Conservation (phyloP, 2,797 vertebrate species). For the Channa striata region DNA sequence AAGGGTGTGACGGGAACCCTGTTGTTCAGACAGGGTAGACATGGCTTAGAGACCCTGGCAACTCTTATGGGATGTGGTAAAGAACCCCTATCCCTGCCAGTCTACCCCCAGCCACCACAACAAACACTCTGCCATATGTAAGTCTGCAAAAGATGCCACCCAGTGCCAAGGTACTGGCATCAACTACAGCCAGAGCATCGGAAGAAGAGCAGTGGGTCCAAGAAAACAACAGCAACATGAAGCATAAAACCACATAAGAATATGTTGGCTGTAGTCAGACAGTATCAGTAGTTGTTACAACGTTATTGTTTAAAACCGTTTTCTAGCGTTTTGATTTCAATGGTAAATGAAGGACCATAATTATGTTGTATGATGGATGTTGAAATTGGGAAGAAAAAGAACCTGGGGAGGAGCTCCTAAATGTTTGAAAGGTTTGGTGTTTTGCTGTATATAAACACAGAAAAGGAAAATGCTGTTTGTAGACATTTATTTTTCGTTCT, state of each 20-base stretch:
- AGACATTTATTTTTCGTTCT: neutral
- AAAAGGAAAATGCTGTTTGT: slow-evolving; percentile 9
- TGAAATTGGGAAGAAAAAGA: slow-evolving; percentile 4
- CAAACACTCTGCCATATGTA: slow-evolving; percentile 74
- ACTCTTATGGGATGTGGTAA: slow-evolving; percentile 74
- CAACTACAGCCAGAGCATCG: slow-evolving; percentile 57
- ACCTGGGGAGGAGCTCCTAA: slow-evolving; percentile 2
- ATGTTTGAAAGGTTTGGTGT: slow-evolving; percentile 16
- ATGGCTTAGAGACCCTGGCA: slow-evolving; percentile 59
- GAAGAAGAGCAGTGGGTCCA: slow-evolving; percentile 30
- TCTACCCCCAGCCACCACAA: slow-evolving; percentile 72
- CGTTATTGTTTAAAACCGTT: slow-evolving; percentile 36
- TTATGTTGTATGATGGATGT: slow-evolving; percentile 34
- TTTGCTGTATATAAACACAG: slow-evolving; percentile 26
- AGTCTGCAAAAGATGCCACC: slow-evolving; percentile 74
- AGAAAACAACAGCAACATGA: slow-evolving; percentile 50
- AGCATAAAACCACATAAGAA: slow-evolving; percentile 41
- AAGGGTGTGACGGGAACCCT: slow-evolving; percentile 68
- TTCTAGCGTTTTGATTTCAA: slow-evolving; percentile 50
- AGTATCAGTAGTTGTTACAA: slow-evolving; percentile 25
- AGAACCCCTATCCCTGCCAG: slow-evolving; percentile 35
- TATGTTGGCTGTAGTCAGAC: slow-evolving; percentile 4
- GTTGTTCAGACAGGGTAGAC: slow-evolving; percentile 65
- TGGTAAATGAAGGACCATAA: slow-evolving; percentile 42
- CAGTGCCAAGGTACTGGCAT: slow-evolving; percentile 66